phyloP scores from a whole-genome alignment of 2,113 vertebrate species.

The Apeltes quadracus region DNA sequence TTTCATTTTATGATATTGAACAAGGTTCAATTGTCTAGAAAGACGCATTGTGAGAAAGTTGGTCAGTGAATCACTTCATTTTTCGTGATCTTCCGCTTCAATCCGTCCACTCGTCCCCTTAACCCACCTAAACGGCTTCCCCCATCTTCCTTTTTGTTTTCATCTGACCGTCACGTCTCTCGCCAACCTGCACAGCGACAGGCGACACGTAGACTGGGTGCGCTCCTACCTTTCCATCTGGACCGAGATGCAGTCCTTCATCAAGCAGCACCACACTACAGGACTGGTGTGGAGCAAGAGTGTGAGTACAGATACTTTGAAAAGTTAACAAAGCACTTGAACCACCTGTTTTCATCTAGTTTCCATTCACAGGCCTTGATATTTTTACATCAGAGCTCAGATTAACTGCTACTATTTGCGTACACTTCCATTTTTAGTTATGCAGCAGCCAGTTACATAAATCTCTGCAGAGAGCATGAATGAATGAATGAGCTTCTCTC shows the following conservation, averaged over 20 bases:
- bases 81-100: not conserved
- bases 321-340: not conserved
- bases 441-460: constrained; percentile 62
- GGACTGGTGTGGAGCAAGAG: constrained; percentile 93
- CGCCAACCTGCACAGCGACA: constrained; percentile 79
- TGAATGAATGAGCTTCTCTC: constrained; percentile 62
- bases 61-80: not conserved
- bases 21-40: not conserved
- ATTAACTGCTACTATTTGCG: constrained; percentile 44
- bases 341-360: constrained; percentile 35
- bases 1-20: not conserved
- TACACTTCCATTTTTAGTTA: constrained; percentile 74
- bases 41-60: not conserved
- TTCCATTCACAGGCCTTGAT: constrained; percentile 49
- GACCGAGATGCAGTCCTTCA: constrained; percentile 93
- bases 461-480: constrained; percentile 58
- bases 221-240: constrained; percentile 93
- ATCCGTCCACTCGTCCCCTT: not conserved
- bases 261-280: constrained; percentile 93
- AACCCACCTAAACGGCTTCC: not conserved
- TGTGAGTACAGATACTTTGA: constrained; percentile 80
- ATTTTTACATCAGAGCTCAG: constrained; percentile 57
- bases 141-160: not conserved
- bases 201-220: constrained; percentile 95
- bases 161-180: constrained; percentile 11